These are phyloP conservation scores for Drosophila mettleri DNA, from an alignment of 2,888 invertebrate genomes.

Conservation along the genomic window DNA sequence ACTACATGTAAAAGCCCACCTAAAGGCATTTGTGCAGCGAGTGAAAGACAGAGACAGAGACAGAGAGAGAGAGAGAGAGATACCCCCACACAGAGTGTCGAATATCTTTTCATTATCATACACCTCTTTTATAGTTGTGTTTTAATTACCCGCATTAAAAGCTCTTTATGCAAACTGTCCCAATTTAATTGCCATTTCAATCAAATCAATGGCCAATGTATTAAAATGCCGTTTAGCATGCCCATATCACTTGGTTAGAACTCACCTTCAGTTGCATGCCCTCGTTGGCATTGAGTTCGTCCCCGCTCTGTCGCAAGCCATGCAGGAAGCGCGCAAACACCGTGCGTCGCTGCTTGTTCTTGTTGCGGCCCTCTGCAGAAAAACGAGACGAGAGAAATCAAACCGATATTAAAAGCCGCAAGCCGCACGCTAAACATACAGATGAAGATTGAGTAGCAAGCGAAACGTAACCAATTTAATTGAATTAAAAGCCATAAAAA, in stretches of 20 bases:
- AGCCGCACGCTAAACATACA: constrained; percentile 50
- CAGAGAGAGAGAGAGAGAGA: not conserved
- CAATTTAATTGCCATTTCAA: not conserved
- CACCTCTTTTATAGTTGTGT: not conserved
- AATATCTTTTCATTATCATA: not conserved
- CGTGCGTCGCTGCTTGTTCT: constrained; percentile 84
- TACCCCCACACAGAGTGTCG: not conserved
- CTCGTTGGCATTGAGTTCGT: constrained; percentile 84
- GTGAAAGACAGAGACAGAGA: not conserved
- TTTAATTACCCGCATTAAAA: not conserved
- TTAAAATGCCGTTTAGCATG: not conserved
- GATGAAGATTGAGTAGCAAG: constrained; percentile 12
- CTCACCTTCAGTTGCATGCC: constrained; percentile 85
- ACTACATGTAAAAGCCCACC: not conserved
- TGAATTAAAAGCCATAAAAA: constrained; percentile 78
- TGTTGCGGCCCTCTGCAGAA: constrained; percentile 83
- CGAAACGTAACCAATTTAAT: constrained; percentile 66
- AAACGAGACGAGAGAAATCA: constrained; percentile 30
- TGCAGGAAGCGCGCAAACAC: constrained; percentile 84
- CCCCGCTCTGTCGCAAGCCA: constrained; percentile 83
- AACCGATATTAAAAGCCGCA: constrained; percentile 64
- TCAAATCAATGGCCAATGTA: constrained; percentile 7
- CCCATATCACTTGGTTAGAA: constrained; percentile 6
- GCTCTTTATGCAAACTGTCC: not conserved
- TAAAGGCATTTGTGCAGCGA: too few relatives aligned